Conservation (phyloP, 1,140 invertebrate species). For the Orchestia grillus region DNA sequence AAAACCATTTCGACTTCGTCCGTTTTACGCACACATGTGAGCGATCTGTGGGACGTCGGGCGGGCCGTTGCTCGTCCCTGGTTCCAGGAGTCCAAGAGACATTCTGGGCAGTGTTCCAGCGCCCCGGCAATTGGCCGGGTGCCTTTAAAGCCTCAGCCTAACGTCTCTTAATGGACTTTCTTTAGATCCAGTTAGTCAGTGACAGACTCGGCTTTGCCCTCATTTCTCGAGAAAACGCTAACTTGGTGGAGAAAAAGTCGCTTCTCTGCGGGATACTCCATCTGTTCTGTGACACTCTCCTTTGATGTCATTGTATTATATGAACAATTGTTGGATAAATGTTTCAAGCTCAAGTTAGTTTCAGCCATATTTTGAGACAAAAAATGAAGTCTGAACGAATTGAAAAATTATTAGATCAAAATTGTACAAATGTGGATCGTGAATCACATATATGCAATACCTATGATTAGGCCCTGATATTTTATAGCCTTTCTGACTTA, state of each 20-base stretch:
- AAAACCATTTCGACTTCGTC: too few relatives aligned
- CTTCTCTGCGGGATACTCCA: not conserved
- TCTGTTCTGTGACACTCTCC: not conserved
- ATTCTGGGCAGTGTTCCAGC: not conserved
- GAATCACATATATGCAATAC: not conserved
- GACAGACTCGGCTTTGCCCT: not conserved
- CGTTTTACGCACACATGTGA: too few relatives aligned
- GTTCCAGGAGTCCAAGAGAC: not conserved
- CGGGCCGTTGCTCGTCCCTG: not conserved
- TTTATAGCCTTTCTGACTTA: not conserved
- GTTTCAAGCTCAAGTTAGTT: not conserved
- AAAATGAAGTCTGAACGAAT: not conserved
- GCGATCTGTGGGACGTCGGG: too few relatives aligned
- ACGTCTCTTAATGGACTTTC: not conserved
- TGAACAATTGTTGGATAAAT: not conserved
- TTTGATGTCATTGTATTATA: not conserved
- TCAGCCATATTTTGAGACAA: not conserved
- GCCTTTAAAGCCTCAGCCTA: not conserved
- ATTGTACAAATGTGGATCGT: not conserved
- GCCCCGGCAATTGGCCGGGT: constrained; percentile 1
- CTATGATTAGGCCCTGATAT: not conserved
- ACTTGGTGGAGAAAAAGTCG: not conserved
- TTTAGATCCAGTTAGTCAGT: constrained; percentile 8
- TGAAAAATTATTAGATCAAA: not conserved
- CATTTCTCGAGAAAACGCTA: not conserved